phyloP scores from a whole-genome alignment of 2,113 vertebrate species.

The Electrona antarctica region DNA sequence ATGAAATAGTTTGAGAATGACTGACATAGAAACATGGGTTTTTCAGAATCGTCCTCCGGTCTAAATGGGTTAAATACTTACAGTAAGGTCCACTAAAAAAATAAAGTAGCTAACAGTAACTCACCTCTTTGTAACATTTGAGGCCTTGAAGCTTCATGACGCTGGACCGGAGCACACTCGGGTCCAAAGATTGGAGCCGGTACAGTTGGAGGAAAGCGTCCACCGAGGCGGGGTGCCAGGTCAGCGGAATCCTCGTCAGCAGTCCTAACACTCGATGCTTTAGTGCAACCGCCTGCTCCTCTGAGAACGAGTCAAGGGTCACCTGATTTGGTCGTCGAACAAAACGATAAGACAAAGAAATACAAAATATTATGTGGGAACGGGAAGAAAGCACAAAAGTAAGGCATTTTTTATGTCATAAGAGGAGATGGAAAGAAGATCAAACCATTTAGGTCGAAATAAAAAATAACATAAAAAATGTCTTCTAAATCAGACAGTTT shows the following conservation, averaged over 20 bases:
- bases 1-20: too few species aligned
- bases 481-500: too few species aligned
- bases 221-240: conserved; percentile 49
- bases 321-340: conserved; percentile 34
- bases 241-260: conserved; percentile 40
- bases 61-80: too few species aligned
- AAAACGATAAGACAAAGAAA: background rate
- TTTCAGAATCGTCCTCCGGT: too few species aligned
- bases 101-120: too few species aligned
- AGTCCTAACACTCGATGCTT: conserved; percentile 69
- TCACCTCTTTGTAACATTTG: conserved; percentile 72
- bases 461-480: too few species aligned
- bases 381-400: background rate
- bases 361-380: background rate
- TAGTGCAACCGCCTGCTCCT: conserved; percentile 48
- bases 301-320: conserved; percentile 49
- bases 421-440: background rate
- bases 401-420: background rate
- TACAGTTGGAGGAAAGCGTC: conserved; percentile 71
- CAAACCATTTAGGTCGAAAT: too few species aligned
- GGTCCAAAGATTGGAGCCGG: conserved; percentile 69
- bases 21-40: too few species aligned
- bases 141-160: conserved; percentile 55
- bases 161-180: conserved; percentile 50
- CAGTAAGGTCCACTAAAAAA: too few species aligned